Conservation (phyloP, 2,113 vertebrate genomes). For the Procavia capensis region DNA sequence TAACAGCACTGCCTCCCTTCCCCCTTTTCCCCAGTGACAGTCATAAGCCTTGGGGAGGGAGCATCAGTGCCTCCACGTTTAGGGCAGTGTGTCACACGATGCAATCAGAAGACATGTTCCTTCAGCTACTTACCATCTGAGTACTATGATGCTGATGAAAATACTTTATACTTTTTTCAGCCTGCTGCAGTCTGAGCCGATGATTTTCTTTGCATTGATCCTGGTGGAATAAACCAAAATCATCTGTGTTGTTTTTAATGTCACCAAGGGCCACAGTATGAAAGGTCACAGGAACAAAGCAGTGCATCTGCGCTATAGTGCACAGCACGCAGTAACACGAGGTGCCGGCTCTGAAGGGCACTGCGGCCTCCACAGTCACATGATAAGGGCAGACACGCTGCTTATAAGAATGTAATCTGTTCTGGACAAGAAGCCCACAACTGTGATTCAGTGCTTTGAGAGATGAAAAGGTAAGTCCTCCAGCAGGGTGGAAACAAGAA, state of each 20-base stretch:
- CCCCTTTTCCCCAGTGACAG: not conserved
- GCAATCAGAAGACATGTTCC: not conserved
- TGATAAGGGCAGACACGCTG: not conserved
- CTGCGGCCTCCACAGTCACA: no score
- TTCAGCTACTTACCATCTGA: constrained; percentile 91
- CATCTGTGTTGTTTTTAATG: not conserved
- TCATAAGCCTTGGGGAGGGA: not conserved
- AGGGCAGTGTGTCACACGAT: not conserved
- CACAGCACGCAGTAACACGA: not conserved
- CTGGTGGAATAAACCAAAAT: constrained; percentile 86
- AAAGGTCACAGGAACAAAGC: not conserved
- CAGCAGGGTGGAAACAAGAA: not conserved
- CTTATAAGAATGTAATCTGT: not conserved
- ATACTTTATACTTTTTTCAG: constrained; percentile 83
- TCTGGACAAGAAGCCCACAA: not conserved
- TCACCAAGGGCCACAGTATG: not conserved
- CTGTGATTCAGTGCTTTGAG: not conserved
- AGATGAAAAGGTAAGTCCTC: not conserved
- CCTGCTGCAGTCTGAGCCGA: constrained; percentile 87
- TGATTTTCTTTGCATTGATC: constrained; percentile 93
- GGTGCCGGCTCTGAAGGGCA: not conserved
- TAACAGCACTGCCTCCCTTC: not conserved
- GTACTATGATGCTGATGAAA: constrained; percentile 92
- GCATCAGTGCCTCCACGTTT: not conserved
- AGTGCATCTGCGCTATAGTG: not conserved